These are phyloP conservation scores for Sinosuthora webbiana DNA, from an alignment of 2,113 vertebrate genomes.

Conservation along the genomic window DNA sequence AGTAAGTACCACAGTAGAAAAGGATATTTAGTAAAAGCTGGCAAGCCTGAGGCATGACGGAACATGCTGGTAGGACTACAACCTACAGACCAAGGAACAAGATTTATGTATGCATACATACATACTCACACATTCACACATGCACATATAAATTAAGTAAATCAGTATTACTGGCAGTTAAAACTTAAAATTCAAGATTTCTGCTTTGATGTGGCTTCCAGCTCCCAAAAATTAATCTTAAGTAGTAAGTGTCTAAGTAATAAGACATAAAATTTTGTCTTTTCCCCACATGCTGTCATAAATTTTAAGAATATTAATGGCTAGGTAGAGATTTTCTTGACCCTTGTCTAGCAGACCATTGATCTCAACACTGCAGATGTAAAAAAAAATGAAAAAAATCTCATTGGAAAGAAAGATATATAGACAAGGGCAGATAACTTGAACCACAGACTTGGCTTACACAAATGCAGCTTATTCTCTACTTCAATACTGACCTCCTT, in stretches of 20 bases:
- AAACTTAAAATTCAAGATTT: background rate
- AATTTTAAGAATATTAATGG: conserved; percentile 1
- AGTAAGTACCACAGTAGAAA: background rate
- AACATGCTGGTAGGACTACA: background rate
- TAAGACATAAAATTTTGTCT: background rate
- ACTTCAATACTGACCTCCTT: background rate
- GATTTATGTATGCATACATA: background rate
- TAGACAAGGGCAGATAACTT: background rate
- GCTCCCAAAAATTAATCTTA: background rate
- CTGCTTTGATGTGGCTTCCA: background rate
- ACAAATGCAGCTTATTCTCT: background rate
- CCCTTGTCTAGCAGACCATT: background rate
- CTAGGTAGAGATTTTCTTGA: background rate
- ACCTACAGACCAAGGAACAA: background rate
- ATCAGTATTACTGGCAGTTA: background rate
- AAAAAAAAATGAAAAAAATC: background rate
- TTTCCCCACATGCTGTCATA: background rate
- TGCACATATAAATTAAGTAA: background rate
- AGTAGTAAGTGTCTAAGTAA: too few species aligned
- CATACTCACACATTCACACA: background rate
- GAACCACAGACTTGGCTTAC: background rate
- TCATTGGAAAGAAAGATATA: background rate
- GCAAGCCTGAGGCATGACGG: background rate
- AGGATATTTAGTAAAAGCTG: background rate
- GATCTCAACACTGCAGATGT: background rate